These are phyloP conservation scores for Nycticebus coucang DNA, from an alignment of 2,113 vertebrate genomes.

Conservation along the genomic window DNA sequence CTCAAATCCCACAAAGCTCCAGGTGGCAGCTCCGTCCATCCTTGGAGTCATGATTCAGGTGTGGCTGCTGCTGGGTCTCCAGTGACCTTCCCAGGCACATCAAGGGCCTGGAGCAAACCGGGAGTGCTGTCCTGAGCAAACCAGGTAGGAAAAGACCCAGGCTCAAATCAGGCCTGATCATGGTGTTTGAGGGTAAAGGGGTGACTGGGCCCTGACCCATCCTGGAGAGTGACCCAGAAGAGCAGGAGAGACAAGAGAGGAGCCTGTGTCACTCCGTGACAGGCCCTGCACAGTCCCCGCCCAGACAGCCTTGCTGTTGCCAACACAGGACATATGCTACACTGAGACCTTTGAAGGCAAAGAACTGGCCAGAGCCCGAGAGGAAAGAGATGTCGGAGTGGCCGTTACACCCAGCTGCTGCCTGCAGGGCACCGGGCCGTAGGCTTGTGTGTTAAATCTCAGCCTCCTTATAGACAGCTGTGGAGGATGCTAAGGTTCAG, in stretches of 20 bases:
- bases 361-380: background rate
- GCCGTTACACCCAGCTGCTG: background rate
- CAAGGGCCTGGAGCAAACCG: background rate
- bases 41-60: background rate
- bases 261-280: accelerated
- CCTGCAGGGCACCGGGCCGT: background rate
- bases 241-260: background rate
- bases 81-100: background rate
- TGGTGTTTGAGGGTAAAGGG: background rate
- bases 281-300: accelerated
- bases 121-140: background rate
- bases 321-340: background rate
- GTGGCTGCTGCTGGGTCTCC: background rate
- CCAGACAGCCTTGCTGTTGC: background rate
- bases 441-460: background rate
- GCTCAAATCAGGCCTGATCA: background rate
- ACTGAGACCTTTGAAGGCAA: accelerated
- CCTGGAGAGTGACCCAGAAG: background rate
- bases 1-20: background rate
- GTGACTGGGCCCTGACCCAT: background rate
- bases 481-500: background rate
- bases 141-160: background rate
- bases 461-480: background rate
- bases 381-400: background rate
- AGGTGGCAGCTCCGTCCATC: accelerated